Base-by-base conservation (phyloP, 2,797 vertebrate genomes). In the Coracias cyanogaster region DNA sequence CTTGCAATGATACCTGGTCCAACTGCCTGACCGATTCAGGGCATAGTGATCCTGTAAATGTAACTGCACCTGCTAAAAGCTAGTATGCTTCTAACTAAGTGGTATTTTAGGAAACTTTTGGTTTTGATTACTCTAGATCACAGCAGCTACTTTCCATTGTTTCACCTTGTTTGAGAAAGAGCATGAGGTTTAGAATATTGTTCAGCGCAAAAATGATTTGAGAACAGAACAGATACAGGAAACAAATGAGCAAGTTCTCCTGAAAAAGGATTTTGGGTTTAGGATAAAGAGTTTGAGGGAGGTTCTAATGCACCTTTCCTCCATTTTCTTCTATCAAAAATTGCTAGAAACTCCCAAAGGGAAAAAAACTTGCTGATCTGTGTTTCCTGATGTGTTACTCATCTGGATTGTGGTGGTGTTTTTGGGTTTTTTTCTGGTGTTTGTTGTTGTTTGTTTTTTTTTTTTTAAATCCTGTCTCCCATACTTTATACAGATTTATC, bases 401-500 rank as follows among this genome's bases (percentile, higher is more conserved):
- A 43, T 41, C 70, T 89, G 43, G 18, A 49, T 37, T 86, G 18
- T 6, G 90, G 70, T 89, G 25, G 15, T 37, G 26, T 39, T 54
- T 54, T 52, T 17, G 51, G 51, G 49, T 10, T 19, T 29, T 3
- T 52, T 55, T 19, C 37, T 37, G 37, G 37, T n/a, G 5, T 12
- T 52, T 52, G 17, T 10, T 15, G 37, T 37, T 37, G 37, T 37
- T 76, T 10, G 8, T n/a, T 48, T 71, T 25, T 24, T 10, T 51
- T 35, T 41, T 7, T 28, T 45, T 58, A 29, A 52, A 54, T 65
- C 3, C 26, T 48, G 6, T 81, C 31, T 81, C 12, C 26, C 10
- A 7, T 94, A 19, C 37, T 93, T 90, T 86, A 86, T 60, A 64
- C 97, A 99, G 99, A 92, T 13, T 55, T 95, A 97, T 5, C 94